Evolutionary conservation across 2,888 invertebrate species (phyloP).

Genomic region (Brachypterus glaber): DNA sequence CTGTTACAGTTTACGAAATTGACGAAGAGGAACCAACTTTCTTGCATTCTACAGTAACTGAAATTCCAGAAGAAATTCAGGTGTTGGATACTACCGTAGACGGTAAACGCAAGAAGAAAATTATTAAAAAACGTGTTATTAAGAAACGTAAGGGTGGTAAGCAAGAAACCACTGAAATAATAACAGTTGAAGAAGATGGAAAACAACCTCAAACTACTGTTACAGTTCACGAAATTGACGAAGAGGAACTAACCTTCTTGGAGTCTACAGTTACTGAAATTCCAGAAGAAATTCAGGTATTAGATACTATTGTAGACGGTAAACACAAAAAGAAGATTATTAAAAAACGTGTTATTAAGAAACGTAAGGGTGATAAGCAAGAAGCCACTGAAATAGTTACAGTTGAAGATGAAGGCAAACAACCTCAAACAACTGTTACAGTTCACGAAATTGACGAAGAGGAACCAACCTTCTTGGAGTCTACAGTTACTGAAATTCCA

Average conservation of each 20-base stretch:
- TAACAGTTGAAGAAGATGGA: conserved; percentile 38
- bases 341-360: conserved; percentile 42
- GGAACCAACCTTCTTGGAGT: conserved; percentile 13
- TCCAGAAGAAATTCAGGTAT: conserved; percentile 24
- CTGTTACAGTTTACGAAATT: conserved; percentile 30
- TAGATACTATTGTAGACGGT: conserved; percentile 18
- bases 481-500: conserved; percentile 14
- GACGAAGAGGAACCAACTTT: no score
- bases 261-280: no score
- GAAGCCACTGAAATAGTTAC: conserved; percentile 43
- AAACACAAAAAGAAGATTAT: conserved; percentile 24
- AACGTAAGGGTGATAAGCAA: conserved; percentile 38
- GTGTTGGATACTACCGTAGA: conserved; percentile 17
- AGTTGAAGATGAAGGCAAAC: conserved; percentile 28
- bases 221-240: conserved; percentile 31
- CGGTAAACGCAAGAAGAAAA: conserved; percentile 17
- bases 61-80: conserved; percentile 8
- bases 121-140: conserved; percentile 40
- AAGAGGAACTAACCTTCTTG: no score
- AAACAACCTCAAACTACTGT: conserved; percentile 36
- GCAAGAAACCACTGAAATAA: conserved; percentile 41
- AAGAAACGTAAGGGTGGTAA: conserved; percentile 41
- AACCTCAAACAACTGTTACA: conserved; percentile 27
- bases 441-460: conserved; percentile 14
- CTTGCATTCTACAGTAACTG: conserved; percentile 18